Conservation (phyloP, 2,113 vertebrate species). For the Alethe diademata region DNA sequence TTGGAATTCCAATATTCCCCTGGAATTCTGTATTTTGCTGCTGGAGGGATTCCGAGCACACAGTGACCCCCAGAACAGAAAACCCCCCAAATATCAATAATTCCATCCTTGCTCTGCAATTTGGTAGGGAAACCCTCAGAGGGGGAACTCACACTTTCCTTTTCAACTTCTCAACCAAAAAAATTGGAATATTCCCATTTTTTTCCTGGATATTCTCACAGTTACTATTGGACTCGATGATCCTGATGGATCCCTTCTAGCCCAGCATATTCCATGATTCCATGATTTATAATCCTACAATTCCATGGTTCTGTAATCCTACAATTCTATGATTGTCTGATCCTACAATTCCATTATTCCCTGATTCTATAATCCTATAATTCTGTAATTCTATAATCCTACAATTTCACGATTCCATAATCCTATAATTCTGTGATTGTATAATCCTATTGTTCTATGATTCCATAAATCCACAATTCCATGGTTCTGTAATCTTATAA, state of each 20-base stretch:
- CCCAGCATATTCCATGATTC: not conserved
- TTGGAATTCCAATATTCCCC: accelerated
- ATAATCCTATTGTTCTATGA: not conserved
- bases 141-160: not conserved
- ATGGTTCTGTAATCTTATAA: too few relatives aligned
- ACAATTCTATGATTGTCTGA: not conserved
- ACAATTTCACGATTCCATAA: not conserved
- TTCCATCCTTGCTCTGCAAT: accelerated
- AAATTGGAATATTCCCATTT: accelerated
- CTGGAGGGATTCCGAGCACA: accelerated
- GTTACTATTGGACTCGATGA: not conserved
- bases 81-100: not conserved
- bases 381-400: not conserved
- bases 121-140: not conserved
- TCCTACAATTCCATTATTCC: too few relatives aligned
- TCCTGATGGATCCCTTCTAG: not conserved
- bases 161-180: not conserved
- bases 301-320: not conserved
- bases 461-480: too few relatives aligned
- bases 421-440: too few relatives aligned
- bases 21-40: accelerated
- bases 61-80: not conserved
- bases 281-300: not conserved
- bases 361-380: not conserved
- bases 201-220: not conserved